Evolutionary conservation across 2,797 vertebrate species (phyloP), one percentile per base, ranked within the genome.

Genomic region (Falco biarmicus): DNA sequence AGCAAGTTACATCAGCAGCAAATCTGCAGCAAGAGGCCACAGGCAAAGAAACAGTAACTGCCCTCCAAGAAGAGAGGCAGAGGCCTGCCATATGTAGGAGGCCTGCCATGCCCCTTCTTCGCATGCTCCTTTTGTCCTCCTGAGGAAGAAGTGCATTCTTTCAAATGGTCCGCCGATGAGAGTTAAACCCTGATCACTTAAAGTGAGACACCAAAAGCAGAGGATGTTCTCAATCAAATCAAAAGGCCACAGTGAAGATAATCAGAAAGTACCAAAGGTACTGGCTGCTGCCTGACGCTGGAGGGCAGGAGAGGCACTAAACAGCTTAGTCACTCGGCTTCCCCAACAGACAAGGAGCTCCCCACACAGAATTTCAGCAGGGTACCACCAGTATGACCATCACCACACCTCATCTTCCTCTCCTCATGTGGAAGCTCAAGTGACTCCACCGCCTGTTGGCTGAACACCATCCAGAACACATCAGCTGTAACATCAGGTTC

Each of bases 231-330:
- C 68, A 15, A 53, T 77, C 13, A 29, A 32, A 73, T 45, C 47
- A 25, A 48, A 93, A 84, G 17, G 15, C 34, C 50, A 4, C 1
- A 43, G 31, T 10, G 5, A 84, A 76, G 32, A 39, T 0, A 24
- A 73, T 5, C 22, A 41, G 31, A 63, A 59, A 6, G 4, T 29
- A 59, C 22, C 63, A 41, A 41, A 79, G 60, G 75, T 8, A 60
- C 48, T 37, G 53, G 37, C 82, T 87, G 68, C 34, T 91, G 71
- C 89, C 87, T 0, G 3, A 51, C 93, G 83, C 89, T 31, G 84
- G 92, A 85, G 90, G 95, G 95, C 95, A 93, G 92, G 59, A 87
- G 56, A 89, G 78, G 64, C 56, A 59, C 78, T 65, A 32, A 83
- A 85, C 53, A 5, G 22, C 57, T 48, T 10, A 50, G 41, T 41